phyloP scores from a whole-genome alignment of 2,797 vertebrate genomes.

The Chrysocyon brachyurus region DNA sequence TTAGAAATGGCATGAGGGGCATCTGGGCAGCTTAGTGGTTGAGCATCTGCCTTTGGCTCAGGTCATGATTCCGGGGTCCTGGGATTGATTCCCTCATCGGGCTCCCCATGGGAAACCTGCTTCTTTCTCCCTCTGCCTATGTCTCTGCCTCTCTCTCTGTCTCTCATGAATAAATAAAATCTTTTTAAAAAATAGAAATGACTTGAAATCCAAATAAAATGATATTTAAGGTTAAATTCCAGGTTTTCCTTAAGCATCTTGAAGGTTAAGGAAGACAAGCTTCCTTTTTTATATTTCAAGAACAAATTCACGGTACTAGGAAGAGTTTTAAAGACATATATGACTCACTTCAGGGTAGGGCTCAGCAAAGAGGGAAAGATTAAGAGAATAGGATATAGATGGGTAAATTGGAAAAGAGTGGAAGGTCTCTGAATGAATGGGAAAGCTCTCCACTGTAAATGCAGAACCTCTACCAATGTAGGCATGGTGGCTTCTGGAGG shows the following conservation, averaged over 20 bases:
- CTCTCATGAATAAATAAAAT: too few species aligned
- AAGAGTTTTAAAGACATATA: neutral
- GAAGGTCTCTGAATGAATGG: neutral
- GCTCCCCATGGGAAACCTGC: too few species aligned
- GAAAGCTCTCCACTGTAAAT: neutral
- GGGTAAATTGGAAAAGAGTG: neutral
- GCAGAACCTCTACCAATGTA: neutral
- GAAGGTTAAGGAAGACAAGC: neutral
- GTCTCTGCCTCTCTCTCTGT: too few species aligned
- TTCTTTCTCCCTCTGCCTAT: too few species aligned
- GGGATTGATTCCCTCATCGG: too few species aligned
- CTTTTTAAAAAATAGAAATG: neutral
- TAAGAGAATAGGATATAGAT: neutral
- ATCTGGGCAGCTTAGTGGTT: too few species aligned
- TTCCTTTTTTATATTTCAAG: neutral
- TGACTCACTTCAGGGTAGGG: neutral
- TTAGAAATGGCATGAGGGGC: neutral
- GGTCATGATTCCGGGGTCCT: too few species aligned
- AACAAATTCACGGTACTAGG: neutral
- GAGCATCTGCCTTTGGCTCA: too few species aligned
- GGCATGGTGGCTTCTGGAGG: neutral
- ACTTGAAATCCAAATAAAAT: neutral
- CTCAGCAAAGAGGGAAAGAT: neutral
- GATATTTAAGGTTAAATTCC: neutral
- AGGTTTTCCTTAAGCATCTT: constrained; percentile 32